Conservation (phyloP, 1,140 invertebrate species). For the Drosophila lacertosa region DNA sequence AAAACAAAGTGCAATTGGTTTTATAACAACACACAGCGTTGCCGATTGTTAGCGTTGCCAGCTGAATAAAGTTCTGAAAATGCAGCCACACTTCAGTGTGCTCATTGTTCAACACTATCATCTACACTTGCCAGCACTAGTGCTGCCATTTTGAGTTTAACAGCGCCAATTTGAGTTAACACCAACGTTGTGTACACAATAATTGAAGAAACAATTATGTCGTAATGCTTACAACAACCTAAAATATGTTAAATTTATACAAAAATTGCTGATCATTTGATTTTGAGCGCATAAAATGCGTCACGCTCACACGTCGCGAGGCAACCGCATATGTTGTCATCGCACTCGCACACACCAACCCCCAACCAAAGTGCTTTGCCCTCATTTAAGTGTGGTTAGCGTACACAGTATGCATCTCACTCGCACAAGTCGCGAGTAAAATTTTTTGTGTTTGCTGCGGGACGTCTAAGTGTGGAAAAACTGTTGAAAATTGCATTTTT, state of each 20-base stretch:
- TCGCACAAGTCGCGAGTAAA: slow-evolving; percentile 66
- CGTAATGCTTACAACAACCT: background rate
- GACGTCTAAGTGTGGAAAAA: slow-evolving; percentile 73
- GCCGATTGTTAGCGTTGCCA: slow-evolving; percentile 13
- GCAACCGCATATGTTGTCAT: slow-evolving; percentile 33
- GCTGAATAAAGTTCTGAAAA: background rate
- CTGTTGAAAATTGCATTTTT: slow-evolving; percentile 82
- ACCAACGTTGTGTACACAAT: background rate
- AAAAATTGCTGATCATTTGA: background rate
- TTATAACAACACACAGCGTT: slow-evolving; percentile 41
- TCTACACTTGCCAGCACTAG: slow-evolving; percentile 20
- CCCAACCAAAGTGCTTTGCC: slow-evolving; percentile 67
- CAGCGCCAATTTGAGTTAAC: slow-evolving; percentile 35
- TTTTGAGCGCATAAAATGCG: slow-evolving; percentile 8
- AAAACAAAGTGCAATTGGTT: slow-evolving; percentile 42
- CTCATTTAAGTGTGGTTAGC: slow-evolving; percentile 71
- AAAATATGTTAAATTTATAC: background rate
- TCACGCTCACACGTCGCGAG: slow-evolving; percentile 23
- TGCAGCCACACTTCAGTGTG: background rate
- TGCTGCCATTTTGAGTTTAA: slow-evolving; percentile 31
- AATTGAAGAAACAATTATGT: background rate
- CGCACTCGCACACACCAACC: slow-evolving; percentile 48
- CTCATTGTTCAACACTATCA: slow-evolving; percentile 31
- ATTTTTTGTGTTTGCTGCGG: slow-evolving; percentile 70
- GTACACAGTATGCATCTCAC: slow-evolving; percentile 66